Evolutionary conservation across 2,888 invertebrate genomes (phyloP).

Genomic region (Isotomurus palustris): DNA sequence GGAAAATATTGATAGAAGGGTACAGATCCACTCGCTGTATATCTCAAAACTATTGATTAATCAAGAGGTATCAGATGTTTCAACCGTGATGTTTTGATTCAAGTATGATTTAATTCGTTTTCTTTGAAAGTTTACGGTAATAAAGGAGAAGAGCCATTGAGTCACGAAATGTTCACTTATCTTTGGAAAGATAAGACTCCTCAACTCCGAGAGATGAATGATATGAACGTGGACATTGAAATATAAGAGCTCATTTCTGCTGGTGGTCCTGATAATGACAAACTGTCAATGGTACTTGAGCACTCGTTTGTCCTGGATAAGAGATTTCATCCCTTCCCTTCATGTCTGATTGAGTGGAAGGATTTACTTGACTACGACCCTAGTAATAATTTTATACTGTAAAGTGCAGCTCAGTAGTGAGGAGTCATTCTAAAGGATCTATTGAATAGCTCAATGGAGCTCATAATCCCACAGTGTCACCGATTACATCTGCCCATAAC

Average conservation of each 20-base stretch:
- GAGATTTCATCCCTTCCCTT: slow-evolving; percentile 22
- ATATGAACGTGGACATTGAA: slow-evolving; percentile 1
- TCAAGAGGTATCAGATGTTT: too few species aligned
- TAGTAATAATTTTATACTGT: too few species aligned
- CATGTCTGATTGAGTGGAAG: slow-evolving; percentile 41
- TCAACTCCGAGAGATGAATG: not conserved
- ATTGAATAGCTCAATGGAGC: not conserved
- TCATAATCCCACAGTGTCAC: slow-evolving; percentile 3
- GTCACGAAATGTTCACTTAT: too few species aligned
- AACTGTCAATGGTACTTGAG: slow-evolving; percentile 14
- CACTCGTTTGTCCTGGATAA: slow-evolving; percentile 13
- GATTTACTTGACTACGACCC: slow-evolving; percentile 13
- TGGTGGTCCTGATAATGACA: slow-evolving; percentile 10
- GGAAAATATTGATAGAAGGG: too few species aligned
- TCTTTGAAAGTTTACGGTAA: too few species aligned
- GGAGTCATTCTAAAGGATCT: not conserved
- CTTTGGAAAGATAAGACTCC: too few species aligned
- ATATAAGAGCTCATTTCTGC: slow-evolving; percentile 1
- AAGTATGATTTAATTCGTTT: too few species aligned
- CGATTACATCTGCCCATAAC: slow-evolving; percentile 10
- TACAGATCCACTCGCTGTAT: too few species aligned
- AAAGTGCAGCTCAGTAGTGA: too few species aligned
- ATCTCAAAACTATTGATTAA: too few species aligned
- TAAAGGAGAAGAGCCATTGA: too few species aligned
- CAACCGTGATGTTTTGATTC: too few species aligned